Evolutionary conservation across 2,797 vertebrate species (phyloP).

Genomic region (Molossus alvarezi): DNA sequence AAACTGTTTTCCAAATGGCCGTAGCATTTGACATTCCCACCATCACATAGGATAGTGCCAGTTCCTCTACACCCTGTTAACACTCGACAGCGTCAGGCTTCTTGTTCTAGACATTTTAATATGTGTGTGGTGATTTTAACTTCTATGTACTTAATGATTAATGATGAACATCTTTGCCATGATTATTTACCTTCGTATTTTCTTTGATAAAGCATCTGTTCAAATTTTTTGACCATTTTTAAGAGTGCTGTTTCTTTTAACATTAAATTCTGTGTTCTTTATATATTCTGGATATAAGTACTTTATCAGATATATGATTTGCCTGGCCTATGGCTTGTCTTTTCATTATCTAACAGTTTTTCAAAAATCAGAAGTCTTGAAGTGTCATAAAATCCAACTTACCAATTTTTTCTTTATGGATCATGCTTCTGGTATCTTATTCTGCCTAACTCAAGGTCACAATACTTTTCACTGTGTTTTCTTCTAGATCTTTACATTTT

Average conservation of each 20-base stretch:
- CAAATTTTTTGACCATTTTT: not conserved
- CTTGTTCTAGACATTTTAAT: not conserved
- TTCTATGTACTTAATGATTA: not conserved
- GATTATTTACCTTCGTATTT: not conserved
- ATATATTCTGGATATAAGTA: not conserved
- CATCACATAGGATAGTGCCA: not conserved
- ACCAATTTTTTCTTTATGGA: constrained; percentile 8
- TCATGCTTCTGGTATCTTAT: not conserved
- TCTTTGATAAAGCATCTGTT: not conserved
- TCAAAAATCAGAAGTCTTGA: constrained; percentile 3
- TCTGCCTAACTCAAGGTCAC: not conserved
- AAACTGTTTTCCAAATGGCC: not conserved
- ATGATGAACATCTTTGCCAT: not conserved
- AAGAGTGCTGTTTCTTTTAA: not conserved
- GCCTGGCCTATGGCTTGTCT: not conserved
- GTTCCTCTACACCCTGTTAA: not conserved
- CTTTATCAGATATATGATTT: not conserved
- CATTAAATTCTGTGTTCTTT: not conserved
- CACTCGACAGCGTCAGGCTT: not conserved
- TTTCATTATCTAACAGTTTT: constrained; percentile 8
- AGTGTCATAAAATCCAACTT: not conserved
- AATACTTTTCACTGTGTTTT: not conserved
- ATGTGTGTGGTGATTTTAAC: not conserved
- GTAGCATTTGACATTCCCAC: not conserved
- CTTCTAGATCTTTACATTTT: not conserved